Conservation (phyloP, 2,888 invertebrate species). For the Lottia scabra region DNA sequence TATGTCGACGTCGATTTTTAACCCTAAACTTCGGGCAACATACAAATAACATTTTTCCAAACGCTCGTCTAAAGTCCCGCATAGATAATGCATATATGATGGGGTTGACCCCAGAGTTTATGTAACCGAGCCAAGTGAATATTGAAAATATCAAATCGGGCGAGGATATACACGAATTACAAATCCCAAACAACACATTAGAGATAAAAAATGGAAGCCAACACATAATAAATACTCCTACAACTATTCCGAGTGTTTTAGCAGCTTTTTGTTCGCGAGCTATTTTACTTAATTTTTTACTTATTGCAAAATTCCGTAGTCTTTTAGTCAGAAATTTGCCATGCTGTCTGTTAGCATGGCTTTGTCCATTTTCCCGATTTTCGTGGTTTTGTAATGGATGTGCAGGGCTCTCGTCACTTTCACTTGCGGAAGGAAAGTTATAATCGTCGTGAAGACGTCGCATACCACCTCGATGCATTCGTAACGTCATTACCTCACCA, state of each 20-base stretch:
- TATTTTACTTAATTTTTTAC: slow-evolving; percentile 92
- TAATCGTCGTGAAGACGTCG: slow-evolving; percentile 26
- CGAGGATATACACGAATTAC: slow-evolving; percentile 74
- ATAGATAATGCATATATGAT: slow-evolving; percentile 99
- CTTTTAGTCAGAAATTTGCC: slow-evolving; percentile 57
- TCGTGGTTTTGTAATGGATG: slow-evolving; percentile 29
- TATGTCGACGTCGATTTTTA: slow-evolving; percentile 33
- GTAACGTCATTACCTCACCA: slow-evolving; percentile 78
- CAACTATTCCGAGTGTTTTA: slow-evolving; percentile 95
- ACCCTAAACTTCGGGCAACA: slow-evolving; percentile 58
- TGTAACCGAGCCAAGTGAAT: slow-evolving; percentile 69
- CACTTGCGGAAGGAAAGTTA: slow-evolving; percentile 67
- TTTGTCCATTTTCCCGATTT: slow-evolving; percentile 1
- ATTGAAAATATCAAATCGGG: slow-evolving; percentile 62
- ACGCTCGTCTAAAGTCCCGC: slow-evolving; percentile 90
- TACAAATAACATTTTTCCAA: slow-evolving; percentile 86
- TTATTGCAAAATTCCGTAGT: slow-evolving; percentile 82
- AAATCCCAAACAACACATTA: slow-evolving; percentile 89
- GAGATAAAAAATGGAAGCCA: slow-evolving; percentile 98
- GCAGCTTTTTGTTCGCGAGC: slow-evolving; percentile 98
- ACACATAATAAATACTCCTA: slow-evolving; percentile 96
- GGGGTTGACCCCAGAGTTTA: slow-evolving; percentile 74
- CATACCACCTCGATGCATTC: slow-evolving; percentile 91
- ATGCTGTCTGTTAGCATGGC: slow-evolving; percentile 36
- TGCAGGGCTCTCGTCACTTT: slow-evolving; percentile 53